Base-by-base conservation (phyloP, 2,888 invertebrate genomes). In the Lasioglossum oenotherae region DNA sequence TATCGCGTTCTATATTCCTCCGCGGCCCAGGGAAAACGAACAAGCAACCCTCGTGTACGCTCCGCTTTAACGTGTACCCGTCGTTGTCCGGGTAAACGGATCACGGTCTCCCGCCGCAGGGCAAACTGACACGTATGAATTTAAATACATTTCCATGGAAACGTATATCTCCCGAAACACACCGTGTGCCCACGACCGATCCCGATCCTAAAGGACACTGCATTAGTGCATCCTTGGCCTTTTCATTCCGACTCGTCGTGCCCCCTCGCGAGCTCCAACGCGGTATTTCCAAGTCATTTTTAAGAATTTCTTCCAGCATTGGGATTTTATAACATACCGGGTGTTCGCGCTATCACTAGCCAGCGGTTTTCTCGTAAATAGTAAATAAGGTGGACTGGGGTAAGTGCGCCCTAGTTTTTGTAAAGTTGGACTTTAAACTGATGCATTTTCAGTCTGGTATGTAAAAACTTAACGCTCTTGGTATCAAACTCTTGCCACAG, bases 41-140 rank as follows among this genome's bases (percentile, higher is more conserved):
- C 49, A 35, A 46, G 1, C 49, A 31, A 35, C 23, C 23, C 19
- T 49, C 74, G 73, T 53, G 74, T 46, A 76, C 31, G 80, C 16
- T 53, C 76, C 31, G 77, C 53, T 81, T 81, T 78, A 81, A 77
- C 79, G 46, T n/a, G 19, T 14, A 44, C 72, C n/a, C 44, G n/a
- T 46, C 72, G 72, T 72, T 72, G 44, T 74, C 53, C 74, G 74
- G 38, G 49, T 74, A 74, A 74, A 74, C 74, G 49, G 74, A 74
- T 74, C 74, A 74, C 53, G 74, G 23, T 49, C 53, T 53, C 74
- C 53, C 53, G 74, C 49, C 53, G 35, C 49, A 23, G 74, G 74
- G 53, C 53, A 74, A 74, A 49, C 53, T 53, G 53, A 74, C 74
- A 49, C 74, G 53, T 53, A 74, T 74, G 74, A 74, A 74, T 74